A percentile compares a stretch with the other conserved stretches of the same genome.
phyloP scores from a whole-genome alignment of 2,888 invertebrate species.

The Amphipoea lucens region DNA sequence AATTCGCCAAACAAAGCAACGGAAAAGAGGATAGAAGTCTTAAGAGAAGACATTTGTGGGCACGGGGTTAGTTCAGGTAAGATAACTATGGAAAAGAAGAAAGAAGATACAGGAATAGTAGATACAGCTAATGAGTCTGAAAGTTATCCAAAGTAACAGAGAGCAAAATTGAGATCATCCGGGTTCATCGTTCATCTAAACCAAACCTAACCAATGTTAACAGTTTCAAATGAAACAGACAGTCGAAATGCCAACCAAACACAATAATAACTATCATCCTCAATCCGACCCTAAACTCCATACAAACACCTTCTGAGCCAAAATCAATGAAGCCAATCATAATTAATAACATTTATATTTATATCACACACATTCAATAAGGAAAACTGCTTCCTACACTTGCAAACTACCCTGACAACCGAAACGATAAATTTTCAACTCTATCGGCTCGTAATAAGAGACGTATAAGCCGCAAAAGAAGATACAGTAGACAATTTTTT shows the following conservation, averaged over 20 bases:
- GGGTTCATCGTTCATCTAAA: background rate
- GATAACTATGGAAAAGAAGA: background rate
- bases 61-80: background rate
- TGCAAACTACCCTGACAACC: conserved; percentile 23
- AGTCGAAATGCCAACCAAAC: background rate
- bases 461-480: conserved; percentile 32
- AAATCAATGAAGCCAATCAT: conserved; percentile 76
- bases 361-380: conserved; percentile 79
- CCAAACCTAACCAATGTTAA: too few relatives aligned
- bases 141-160: background rate
- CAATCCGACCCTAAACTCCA: conserved; percentile 32
- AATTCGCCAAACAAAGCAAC: background rate
- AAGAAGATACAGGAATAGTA: background rate
- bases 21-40: background rate
- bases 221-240: background rate
- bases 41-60: too few relatives aligned
- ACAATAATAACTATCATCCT: conserved; percentile 4
- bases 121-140: background rate
- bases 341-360: conserved; percentile 80
- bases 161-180: too few relatives aligned
- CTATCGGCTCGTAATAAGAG: conserved; percentile 50
- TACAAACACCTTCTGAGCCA: conserved; percentile 56
- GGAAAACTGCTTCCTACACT: conserved; percentile 71
- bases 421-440: conserved; percentile 56
- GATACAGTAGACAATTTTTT: conserved; percentile 78